Percentiles rank a stretch among this genome's conserved stretches.
phyloP scores from a whole-genome alignment of 2,113 vertebrate species.

The Sprattus sprattus region DNA sequence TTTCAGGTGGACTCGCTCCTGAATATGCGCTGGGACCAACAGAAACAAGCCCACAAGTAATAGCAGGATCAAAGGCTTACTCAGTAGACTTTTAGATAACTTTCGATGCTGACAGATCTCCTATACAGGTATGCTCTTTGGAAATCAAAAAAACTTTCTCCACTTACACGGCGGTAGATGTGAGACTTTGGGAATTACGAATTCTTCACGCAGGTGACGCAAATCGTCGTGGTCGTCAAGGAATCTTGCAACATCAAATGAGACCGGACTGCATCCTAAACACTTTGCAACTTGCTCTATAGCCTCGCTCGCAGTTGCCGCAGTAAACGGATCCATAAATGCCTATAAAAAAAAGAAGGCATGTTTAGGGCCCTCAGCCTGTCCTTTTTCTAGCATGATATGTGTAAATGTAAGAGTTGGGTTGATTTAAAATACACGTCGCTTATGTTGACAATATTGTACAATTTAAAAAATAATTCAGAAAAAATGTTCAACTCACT shows the following conservation, averaged over 20 bases:
- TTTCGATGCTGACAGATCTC: background rate
- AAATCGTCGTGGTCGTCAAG: conserved; percentile 82
- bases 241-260: conserved; percentile 71
- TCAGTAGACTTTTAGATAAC: background rate
- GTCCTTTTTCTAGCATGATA: no score
- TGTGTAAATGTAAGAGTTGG: no score
- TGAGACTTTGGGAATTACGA: conserved; percentile 79
- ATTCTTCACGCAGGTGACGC: conserved; percentile 73
- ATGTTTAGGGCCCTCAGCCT: no score
- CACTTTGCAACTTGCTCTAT: conserved; percentile 63
- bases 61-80: background rate
- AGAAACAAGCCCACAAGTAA: background rate
- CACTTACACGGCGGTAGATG: conserved; percentile 85
- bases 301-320: conserved; percentile 56
- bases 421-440: no score
- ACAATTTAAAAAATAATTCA: no score
- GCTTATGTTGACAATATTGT: no score
- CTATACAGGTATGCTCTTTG: no score
- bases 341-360: background rate
- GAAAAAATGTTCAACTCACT: background rate
- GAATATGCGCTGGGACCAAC: background rate
- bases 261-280: conserved; percentile 72
- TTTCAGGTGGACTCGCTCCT: background rate
- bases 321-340: conserved; percentile 69
- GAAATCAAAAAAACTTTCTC: background rate